These are phyloP conservation scores for Tragelaphus scriptus DNA, from an alignment of 2,113 vertebrate genomes.

Conservation along the genomic window DNA sequence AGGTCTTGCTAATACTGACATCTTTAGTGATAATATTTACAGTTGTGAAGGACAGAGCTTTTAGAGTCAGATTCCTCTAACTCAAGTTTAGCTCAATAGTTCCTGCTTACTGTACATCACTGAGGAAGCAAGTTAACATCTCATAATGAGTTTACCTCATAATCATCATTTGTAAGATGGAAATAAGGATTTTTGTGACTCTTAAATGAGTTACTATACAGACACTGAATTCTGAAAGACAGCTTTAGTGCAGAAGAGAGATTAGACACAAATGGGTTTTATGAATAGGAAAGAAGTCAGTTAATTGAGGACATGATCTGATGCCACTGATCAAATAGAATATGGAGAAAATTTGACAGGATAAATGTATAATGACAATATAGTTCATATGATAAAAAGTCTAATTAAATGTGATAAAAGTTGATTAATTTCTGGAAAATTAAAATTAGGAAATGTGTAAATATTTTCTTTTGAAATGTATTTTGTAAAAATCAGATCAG, in stretches of 20 bases:
- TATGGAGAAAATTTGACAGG: neutral
- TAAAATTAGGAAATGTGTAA: neutral
- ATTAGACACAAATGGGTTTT: neutral
- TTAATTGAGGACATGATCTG: neutral
- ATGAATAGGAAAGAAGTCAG: neutral
- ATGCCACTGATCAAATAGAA: neutral
- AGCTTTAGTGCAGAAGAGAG: neutral
- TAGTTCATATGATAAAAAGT: neutral
- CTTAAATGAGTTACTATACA: neutral
- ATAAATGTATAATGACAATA: neutral
- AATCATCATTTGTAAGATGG: neutral
- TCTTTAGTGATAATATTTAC: neutral
- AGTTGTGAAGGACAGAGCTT: neutral
- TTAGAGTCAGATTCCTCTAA: neutral
- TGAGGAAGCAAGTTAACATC: neutral
- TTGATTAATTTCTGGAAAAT: neutral
- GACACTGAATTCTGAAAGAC: neutral
- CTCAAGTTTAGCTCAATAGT: neutral
- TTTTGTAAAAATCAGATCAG: neutral
- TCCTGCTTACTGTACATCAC: neutral
- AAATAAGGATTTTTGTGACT: neutral
- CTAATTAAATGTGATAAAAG: neutral
- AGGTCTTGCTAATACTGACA: neutral
- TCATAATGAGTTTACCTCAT: neutral
- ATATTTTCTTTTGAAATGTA: neutral